A percentile compares a stretch with the other conserved stretches of the same genome.
These are phyloP conservation scores for Sarcophaga variegata DNA, from an alignment of 2,888 invertebrate genomes.

Conservation along the genomic window DNA sequence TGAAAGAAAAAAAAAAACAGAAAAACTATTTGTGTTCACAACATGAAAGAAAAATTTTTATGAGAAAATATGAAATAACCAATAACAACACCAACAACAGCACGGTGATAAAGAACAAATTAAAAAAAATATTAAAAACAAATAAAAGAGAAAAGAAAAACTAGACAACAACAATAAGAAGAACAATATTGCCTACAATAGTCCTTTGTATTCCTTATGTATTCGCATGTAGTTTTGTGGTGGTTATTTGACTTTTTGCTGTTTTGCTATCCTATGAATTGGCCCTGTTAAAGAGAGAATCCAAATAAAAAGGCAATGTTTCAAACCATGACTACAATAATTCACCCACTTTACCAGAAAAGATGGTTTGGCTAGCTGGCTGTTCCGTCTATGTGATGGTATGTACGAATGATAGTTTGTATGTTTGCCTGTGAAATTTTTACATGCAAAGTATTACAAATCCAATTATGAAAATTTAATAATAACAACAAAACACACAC, in stretches of 20 bases:
- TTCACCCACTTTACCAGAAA: background rate
- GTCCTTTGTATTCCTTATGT: background rate
- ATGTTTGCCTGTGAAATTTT: constrained; percentile 31
- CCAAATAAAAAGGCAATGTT: too few relatives aligned
- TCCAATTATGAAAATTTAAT: constrained; percentile 69
- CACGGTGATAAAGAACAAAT: background rate
- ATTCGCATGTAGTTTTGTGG: background rate
- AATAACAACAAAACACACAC: constrained; percentile 48
- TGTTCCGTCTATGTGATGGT: background rate
- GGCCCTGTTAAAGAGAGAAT: background rate
- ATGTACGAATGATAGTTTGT: constrained; percentile 3
- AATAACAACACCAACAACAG: constrained; percentile 10
- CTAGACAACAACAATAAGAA: background rate
- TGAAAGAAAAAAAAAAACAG: background rate
- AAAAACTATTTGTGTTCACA: constrained; percentile 32
- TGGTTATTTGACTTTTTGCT: background rate
- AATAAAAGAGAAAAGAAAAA: background rate
- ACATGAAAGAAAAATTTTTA: constrained; percentile 38
- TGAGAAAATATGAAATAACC: constrained; percentile 48
- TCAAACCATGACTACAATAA: background rate
- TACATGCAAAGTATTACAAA: constrained; percentile 68
- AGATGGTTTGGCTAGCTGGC: constrained; percentile 15
- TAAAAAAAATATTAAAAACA: background rate
- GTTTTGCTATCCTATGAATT: background rate
- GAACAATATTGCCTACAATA: background rate